phyloP scores from a whole-genome alignment of 1,140 invertebrate genomes.

The Penaeus japonicus region DNA sequence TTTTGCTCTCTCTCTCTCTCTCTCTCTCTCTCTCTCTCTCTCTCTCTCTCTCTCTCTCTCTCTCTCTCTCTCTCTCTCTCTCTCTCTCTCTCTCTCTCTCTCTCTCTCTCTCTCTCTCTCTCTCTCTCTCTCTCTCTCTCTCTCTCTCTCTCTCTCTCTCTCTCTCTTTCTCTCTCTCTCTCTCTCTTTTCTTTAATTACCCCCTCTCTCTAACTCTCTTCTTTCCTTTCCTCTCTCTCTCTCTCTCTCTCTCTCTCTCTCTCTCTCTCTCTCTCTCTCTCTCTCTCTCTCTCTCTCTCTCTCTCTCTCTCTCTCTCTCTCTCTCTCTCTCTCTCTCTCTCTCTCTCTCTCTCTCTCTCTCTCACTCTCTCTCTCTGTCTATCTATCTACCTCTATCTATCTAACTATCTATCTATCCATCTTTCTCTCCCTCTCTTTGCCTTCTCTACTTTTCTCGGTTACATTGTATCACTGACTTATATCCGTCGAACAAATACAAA shows the following conservation, averaged over 20 bases:
- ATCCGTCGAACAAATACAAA: too few species aligned
- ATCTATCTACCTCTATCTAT: background rate
- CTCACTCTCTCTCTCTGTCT: too few species aligned
- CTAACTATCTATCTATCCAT: background rate
- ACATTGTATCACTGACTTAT: background rate
- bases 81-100: too few species aligned
- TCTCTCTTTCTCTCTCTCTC: conserved; percentile 1
- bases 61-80: too few species aligned
- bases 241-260: background rate
- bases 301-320: background rate
- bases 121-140: background rate
- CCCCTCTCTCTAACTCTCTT: background rate
- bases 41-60: background rate
- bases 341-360: background rate
- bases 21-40: background rate
- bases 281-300: background rate
- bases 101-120: too few species aligned
- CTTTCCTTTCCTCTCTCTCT: background rate
- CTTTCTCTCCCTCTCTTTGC: too few species aligned
- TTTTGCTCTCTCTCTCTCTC: background rate
- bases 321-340: background rate
- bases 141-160: background rate
- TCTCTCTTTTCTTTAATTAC: background rate
- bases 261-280: background rate
- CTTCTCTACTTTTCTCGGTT: too few species aligned